These are phyloP conservation scores for Epinotia bilunana DNA, from an alignment of 2,888 invertebrate species.

Conservation along the genomic window DNA sequence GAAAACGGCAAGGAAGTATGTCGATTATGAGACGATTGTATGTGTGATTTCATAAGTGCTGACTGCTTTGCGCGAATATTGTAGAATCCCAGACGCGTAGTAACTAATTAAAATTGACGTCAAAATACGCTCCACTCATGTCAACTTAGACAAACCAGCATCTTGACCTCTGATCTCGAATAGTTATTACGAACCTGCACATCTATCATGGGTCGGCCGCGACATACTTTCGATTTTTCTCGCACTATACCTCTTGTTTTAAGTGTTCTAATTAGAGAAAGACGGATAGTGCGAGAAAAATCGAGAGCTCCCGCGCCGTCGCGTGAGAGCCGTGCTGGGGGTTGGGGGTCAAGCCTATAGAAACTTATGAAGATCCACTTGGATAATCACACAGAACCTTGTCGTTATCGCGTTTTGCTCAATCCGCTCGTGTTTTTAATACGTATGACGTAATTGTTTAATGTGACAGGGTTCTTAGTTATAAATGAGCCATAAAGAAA, in stretches of 20 bases:
- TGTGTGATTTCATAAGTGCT: constrained; percentile 18
- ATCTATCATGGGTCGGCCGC: too few species aligned
- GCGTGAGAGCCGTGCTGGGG: too few species aligned
- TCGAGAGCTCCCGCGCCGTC: too few species aligned
- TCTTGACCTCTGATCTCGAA: neutral
- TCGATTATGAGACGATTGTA: constrained; percentile 63
- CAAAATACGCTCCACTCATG: neutral
- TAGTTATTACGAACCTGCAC: neutral
- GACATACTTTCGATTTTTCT: too few species aligned
- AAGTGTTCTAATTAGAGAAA: too few species aligned
- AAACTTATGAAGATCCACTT: neutral
- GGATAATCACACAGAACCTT: constrained; percentile 36
- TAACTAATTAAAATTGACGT: neutral
- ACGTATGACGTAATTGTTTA: constrained; percentile 40
- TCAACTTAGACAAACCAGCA: neutral
- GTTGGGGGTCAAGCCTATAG: neutral
- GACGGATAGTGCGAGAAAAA: too few species aligned
- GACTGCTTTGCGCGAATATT: neutral
- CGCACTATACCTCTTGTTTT: too few species aligned
- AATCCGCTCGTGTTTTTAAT: constrained; percentile 12
- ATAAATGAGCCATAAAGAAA: constrained; percentile 1
- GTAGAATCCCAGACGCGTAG: neutral
- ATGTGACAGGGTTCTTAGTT: constrained; percentile 44
- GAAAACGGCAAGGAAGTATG: constrained; percentile 70
- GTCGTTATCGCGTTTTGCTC: constrained; percentile 34